Evolutionary conservation across 2,113 vertebrate species (phyloP).

Genomic region (Melanostigma gelatinosum): DNA sequence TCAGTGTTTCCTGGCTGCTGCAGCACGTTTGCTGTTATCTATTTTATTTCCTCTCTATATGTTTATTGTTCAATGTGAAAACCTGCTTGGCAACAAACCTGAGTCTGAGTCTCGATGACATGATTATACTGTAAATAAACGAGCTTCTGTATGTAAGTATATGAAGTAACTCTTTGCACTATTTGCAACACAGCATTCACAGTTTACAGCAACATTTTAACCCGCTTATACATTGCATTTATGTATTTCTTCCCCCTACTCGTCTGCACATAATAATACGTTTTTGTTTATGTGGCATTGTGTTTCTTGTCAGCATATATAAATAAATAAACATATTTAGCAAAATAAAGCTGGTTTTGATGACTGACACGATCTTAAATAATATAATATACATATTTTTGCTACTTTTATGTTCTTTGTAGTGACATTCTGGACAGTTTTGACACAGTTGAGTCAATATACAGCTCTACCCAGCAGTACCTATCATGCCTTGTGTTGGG

Average conservation of each 20-base stretch:
- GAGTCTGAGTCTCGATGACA: background rate
- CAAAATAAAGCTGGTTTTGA: background rate
- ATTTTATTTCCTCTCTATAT: background rate
- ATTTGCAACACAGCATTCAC: background rate
- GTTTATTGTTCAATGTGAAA: background rate
- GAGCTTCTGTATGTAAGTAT: background rate
- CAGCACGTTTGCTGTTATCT: too few species aligned
- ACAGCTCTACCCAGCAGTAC: background rate
- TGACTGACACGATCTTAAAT: background rate
- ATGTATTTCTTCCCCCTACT: background rate
- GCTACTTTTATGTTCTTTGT: background rate
- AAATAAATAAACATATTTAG: background rate
- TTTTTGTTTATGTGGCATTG: too few species aligned
- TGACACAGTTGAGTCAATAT: background rate
- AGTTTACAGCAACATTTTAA: background rate
- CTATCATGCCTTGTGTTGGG: conserved; percentile 16
- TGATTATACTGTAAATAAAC: background rate
- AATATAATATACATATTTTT: background rate
- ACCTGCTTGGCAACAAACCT: too few species aligned
- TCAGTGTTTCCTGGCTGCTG: too few species aligned
- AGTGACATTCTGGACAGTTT: background rate
- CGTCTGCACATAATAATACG: too few species aligned
- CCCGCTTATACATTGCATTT: too few species aligned
- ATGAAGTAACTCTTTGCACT: background rate
- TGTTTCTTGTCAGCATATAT: too few species aligned